These are phyloP conservation scores for Poeciliopsis turneri DNA, from an alignment of 2,797 vertebrate species.

Conservation along the genomic window DNA sequence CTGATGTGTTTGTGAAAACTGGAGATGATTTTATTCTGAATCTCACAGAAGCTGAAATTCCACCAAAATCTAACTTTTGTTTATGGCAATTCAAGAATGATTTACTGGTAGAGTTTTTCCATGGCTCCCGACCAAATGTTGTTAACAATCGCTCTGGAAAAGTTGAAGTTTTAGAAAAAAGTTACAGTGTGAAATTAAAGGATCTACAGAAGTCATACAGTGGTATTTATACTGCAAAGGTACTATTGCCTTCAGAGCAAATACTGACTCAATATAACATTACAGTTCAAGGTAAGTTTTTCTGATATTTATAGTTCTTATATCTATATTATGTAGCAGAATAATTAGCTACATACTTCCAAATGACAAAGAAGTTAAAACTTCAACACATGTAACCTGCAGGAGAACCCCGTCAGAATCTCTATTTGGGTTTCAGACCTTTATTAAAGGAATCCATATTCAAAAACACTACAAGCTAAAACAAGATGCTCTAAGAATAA, in stretches of 20 bases:
- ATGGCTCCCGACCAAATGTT: no score
- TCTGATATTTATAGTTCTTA: no score
- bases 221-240: conserved; percentile 2
- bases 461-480: neutral
- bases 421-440: neutral
- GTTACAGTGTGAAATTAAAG: neutral
- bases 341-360: no score
- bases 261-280: conserved; percentile 7
- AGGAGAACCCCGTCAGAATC: neutral
- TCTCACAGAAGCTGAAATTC: no score
- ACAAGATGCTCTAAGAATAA: neutral
- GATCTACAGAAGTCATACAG: neutral
- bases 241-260: accelerated
- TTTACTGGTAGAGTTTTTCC: no score
- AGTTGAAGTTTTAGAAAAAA: no score
- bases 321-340: no score
- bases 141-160: no score
- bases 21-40: no score
- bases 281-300: conserved; percentile 17
- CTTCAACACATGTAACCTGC: neutral
- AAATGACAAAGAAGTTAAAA: neutral
- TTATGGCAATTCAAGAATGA: neutral
- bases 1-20: no score
- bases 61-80: neutral
- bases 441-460: neutral